Evolutionary conservation across 2,888 invertebrate genomes (phyloP), one percentile per base, ranked within the genome.

Genomic region (Leucoma salicis): DNA sequence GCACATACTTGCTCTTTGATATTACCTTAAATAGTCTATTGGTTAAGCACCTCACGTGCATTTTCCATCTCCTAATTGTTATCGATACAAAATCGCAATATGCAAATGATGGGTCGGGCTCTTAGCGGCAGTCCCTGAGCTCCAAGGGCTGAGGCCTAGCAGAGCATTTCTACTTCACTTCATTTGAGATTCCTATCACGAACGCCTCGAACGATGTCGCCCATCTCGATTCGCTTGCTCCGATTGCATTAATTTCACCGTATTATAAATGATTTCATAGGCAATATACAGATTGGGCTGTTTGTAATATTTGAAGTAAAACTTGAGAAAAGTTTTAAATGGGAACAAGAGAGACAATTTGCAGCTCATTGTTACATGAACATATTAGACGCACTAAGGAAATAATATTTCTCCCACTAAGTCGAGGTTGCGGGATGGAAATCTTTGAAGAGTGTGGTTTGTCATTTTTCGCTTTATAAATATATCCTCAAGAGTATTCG

Each of bases 181-280:
- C 77, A 81, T 83, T 85, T 75, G 67, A 75, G 80, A 88, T 88
- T 83, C 89, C 68, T 64, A 72, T 76, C 89, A 88, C 88, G 88
- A 79, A 66, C 79, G 74, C 70, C 70, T 71, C 76, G 74, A 84
- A 86, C 85, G 84, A 82, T 82, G 89, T 82, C 82, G 70, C 75
- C 84, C 86, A 82, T 86, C 81, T 80, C 82, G 70, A 78, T 78
- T 78, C 78, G 69, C 84, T 82, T 70, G 69, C 78, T 74, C 78
- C 82, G 82, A 87, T 86, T 84, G 84, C 87, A 86, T 88, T 89
- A 87, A 86, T 87, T 87, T 82, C 75, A 75, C 82, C 82, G 81
- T 86, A 87, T 87, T 84, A 82, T 83, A 82, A 87, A 80, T 84
- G 82, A 82, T 86, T 86, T 87, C 84, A 86, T 83, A 79, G 80